Base-by-base conservation (phyloP, 2,797 vertebrate species). In the Argentina silus region DNA sequence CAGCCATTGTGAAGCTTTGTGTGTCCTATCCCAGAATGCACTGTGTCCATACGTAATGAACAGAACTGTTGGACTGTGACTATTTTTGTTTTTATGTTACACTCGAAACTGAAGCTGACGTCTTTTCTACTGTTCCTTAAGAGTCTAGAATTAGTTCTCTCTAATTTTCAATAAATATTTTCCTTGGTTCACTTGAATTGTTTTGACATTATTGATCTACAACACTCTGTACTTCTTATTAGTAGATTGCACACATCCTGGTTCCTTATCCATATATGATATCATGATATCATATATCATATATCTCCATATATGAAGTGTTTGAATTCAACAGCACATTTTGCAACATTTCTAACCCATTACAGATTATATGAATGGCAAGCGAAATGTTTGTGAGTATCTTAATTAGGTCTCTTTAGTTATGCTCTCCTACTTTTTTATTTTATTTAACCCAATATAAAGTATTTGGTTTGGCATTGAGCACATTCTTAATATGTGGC, bases 101-200 rank as follows among this genome's bases (percentile, higher is more conserved):
- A 77, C 79, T 75, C 42, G 2, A 8, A 59, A 43, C 60, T 23
- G 45, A 86, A 78, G 78, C 76, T 75, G 70, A 81, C 64, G 60
- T 80, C 14, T 60, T 66, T 91, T 93, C 76, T 90, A 90, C 86
- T 84, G 72, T 82, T 86, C 66, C 63, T 80, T 44, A 67, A 78
- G 64, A 86, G 83, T 83, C 90, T 83, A 80, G 64, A 80, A 80
- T 68, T 87, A 74, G 61, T 59, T 81, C 75, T 91, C 76, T 77
- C 88, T 89, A 57, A 86, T 89, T 91, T 89, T 87, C 88, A 91
- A 89, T 93, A 92, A 93, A 87, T 72, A 36, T 61, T 81, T 82
- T 77, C 78, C 88, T 86, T 81, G 66, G 85, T 87, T 90, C 78
- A 73, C 67, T 62, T 71, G 60, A 59, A 9, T 63, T 62, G 48